Conservation (phyloP, 2,113 vertebrate genomes). For the Tringa solitaria region DNA sequence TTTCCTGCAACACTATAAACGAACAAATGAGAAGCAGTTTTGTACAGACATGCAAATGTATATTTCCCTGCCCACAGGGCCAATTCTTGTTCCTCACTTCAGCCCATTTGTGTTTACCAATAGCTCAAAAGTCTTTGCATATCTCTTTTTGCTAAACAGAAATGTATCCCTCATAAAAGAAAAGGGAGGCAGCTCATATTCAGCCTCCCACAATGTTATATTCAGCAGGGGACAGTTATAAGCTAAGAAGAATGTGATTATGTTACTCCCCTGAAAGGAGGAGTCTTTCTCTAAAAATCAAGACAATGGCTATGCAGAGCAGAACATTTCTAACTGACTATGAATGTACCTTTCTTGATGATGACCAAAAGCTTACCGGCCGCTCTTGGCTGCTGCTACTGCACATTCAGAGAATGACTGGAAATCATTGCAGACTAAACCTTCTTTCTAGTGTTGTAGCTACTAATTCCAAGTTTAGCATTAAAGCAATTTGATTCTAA, state of each 20-base stretch:
- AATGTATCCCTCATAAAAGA: not conserved
- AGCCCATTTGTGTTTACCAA: not conserved
- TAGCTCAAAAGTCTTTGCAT: not conserved
- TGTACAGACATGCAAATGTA: not conserved
- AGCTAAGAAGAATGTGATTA: not conserved
- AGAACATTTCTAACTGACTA: not conserved
- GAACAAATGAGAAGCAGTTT: not conserved
- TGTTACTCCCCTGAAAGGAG: not conserved
- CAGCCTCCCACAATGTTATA: not conserved
- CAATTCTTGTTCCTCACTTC: not conserved
- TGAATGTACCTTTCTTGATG: not conserved
- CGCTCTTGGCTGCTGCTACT: not conserved
- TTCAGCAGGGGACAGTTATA: not conserved
- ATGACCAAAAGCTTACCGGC: not conserved
- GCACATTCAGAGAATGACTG: not conserved
- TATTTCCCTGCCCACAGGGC: not conserved
- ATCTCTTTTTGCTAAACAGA: not conserved
- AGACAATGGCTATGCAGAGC: not conserved
- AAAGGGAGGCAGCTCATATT: not conserved
- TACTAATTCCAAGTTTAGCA: not conserved
- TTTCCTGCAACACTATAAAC: not conserved
- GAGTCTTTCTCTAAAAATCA: not conserved
- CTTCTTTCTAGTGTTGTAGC: not conserved
- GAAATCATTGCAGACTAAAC: not conserved
- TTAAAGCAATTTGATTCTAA: not conserved